phyloP scores from a whole-genome alignment of 1,140 invertebrate species.

The Eupeodes corollae region DNA sequence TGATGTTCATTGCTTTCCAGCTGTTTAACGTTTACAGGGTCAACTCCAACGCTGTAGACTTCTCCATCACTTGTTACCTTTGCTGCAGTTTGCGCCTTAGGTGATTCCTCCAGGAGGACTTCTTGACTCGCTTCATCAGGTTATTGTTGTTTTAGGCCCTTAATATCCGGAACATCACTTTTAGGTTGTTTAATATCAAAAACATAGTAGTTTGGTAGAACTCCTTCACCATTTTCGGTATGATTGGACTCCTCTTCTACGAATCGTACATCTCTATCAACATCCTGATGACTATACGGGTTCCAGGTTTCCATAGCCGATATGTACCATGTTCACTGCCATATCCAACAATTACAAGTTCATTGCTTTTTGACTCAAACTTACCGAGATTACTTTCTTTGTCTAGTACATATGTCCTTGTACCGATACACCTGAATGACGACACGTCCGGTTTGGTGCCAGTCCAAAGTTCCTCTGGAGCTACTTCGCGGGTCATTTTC shows the following conservation, averaged over 20 bases:
- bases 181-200: neutral
- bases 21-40: neutral
- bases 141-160: neutral
- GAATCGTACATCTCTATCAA: constrained; percentile 10
- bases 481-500: constrained; percentile 6
- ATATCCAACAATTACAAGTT: constrained; percentile 6
- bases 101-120: neutral
- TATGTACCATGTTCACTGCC: constrained; percentile 3
- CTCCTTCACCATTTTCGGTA: neutral
- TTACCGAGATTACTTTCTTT: constrained; percentile 8
- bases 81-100: neutral
- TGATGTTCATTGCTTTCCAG: neutral
- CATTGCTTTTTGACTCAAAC: constrained; percentile 2
- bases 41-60: neutral
- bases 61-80: neutral
- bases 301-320: constrained; percentile 9
- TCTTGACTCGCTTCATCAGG: neutral
- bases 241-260: neutral
- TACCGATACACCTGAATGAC: constrained; percentile 27
- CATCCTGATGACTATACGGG: constrained; percentile 14
- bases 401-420: constrained; percentile 13
- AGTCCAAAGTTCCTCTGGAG: constrained; percentile 29
- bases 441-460: constrained; percentile 23
- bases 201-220: too few relatives aligned
- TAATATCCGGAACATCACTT: neutral